Evolutionary conservation across 2,113 vertebrate genomes (phyloP), one percentile per base, ranked within the genome.

Genomic region (Nerophis lumbriciformis): DNA sequence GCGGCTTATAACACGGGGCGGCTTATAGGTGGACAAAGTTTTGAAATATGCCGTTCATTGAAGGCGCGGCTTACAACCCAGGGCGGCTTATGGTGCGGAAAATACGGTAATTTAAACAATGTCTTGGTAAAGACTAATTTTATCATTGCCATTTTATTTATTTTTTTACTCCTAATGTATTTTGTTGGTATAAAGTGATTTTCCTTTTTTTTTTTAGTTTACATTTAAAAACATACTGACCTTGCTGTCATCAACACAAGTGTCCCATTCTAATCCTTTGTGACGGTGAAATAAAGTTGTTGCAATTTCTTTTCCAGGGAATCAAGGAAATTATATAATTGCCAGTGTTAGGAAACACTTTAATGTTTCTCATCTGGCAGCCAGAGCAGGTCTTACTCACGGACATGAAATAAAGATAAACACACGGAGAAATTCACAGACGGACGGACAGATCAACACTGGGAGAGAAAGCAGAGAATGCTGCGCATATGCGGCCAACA

Each of bases 311-410:
- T 59, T 63, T 68, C 65, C 28, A 61, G 59, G 69, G 75, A 75
- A 71, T 74, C 51, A 16, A 19, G 71, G 44, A 61, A 75, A 72
- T 69, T 2, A 69, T 68, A 56, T 66, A 78, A 72, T 72, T 75
- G 55, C 37, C n/a, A 16, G 19, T 44, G 62, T 61, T 66, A 57
- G 60, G 60, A 57, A 59, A 63, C 65, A 72, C 50, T 53, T 55
- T 68, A 60, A 79, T 79, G 47, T 19, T 53, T 48, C 19, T 72
- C 62, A 65, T 72, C 58, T 75, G 72, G 59, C 21, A 59, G 51
- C 39, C 58, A 69, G 56, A 62, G 28, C 49, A n/a, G 55, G 16
- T 15, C 28, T 59, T 53, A 64, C 48, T 58, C 49, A 47, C 16
- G 36, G 12, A 12, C 48, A 14, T 36, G 8, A 48, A 65, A 50